Conservation (phyloP, 2,113 vertebrate genomes). For the Otolemur garnettii region DNA sequence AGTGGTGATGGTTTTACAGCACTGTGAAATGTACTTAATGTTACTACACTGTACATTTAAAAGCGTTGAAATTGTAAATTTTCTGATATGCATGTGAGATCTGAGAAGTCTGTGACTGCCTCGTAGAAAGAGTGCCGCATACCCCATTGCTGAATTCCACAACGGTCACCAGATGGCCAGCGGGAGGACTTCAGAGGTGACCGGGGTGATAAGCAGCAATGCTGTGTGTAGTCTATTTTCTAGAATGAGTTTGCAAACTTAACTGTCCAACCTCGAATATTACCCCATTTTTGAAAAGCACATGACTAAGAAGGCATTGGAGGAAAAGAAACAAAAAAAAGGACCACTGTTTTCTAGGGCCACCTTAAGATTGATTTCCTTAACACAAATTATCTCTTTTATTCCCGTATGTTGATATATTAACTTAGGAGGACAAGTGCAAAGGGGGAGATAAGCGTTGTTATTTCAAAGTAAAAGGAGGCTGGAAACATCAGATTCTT, state of each 20-base stretch:
- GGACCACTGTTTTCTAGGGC: neutral
- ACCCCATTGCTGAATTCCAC: too few species aligned
- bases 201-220: too few species aligned
- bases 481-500: neutral
- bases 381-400: conserved; percentile 39
- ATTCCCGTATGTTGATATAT: neutral
- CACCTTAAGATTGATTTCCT: conserved; percentile 35
- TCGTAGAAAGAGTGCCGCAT: too few species aligned
- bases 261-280: neutral
- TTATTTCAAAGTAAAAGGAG: conserved; percentile 18
- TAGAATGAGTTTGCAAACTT: too few species aligned
- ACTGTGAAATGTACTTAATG: neutral
- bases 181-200: too few species aligned
- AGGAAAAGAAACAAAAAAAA: neutral
- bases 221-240: too few species aligned
- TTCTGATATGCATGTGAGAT: neutral
- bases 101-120: too few species aligned
- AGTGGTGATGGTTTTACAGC: neutral
- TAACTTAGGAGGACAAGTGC: conserved; percentile 27
- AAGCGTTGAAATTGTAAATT: neutral
- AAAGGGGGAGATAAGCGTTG: neutral
- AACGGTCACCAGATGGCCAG: too few species aligned
- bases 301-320: neutral
- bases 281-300: neutral
- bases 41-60: neutral